Percentiles rank a stretch among this genome's conserved stretches.
phyloP scores from a whole-genome alignment of 2,797 vertebrate species.

The Tarsius wallacei region DNA sequence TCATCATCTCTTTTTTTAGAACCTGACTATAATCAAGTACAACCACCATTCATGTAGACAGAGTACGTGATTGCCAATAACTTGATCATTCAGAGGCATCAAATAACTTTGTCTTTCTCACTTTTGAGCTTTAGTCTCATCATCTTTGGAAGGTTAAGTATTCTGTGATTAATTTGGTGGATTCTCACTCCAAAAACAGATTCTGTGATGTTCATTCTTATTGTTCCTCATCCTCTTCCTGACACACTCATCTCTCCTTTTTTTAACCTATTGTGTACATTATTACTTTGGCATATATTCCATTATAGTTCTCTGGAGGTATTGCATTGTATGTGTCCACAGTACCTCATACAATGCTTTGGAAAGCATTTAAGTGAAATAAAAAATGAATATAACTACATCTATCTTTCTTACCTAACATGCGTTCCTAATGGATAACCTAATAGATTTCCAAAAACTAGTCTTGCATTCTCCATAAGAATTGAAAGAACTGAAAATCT shows the following conservation, averaged over 20 bases:
- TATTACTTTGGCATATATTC: neutral
- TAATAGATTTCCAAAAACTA: neutral
- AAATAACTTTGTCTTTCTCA: neutral
- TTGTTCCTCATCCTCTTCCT: neutral
- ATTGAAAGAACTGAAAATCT: neutral
- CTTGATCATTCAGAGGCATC: neutral
- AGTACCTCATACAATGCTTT: neutral
- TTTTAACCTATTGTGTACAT: neutral
- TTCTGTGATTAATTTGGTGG: neutral
- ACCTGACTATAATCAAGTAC: neutral
- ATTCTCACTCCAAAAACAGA: neutral
- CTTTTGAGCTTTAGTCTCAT: neutral
- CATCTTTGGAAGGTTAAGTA: neutral
- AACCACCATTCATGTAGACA: neutral
- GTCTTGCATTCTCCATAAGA: neutral
- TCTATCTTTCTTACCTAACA: neutral
- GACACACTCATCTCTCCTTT: neutral
- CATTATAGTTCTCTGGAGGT: neutral
- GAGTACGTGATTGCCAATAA: neutral
- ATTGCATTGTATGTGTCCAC: neutral
- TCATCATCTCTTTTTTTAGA: neutral
- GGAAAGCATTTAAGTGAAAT: constrained; percentile 30
- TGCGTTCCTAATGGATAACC: neutral
- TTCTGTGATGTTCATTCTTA: neutral
- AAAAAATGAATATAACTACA: neutral